Evolutionary conservation across 1,140 invertebrate species (phyloP), one percentile per base, ranked within the genome.

Genomic region (Hypothenemus hampei): DNA sequence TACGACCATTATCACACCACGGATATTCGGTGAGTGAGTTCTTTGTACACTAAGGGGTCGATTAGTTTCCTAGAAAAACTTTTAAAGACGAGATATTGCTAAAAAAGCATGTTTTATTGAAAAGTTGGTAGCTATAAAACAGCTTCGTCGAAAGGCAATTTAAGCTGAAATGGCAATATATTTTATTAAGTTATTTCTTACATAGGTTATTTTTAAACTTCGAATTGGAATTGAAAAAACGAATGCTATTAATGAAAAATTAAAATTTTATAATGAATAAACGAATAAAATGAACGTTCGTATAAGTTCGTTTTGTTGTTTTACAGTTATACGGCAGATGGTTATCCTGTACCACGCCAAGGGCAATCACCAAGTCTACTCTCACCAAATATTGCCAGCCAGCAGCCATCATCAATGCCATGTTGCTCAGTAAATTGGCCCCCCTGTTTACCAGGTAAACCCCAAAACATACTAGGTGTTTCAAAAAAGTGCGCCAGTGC

Each of bases 401-500:
- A 21, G 13, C 31, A 33, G 46, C 55, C 45, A 11, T 18, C 49
- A 11, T 49, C 41, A 1, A 23, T 58, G 11, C 61, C 64, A 10
- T 65, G 60, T 24, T 67, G 66, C 39, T 60, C 62, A 10, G 48
- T 63, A 3, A 72, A 75, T 50, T 77, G 75, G 75, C 75, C 74
- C 20, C 69, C 69, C 22, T 76, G 74, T 51, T 59, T 76, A 57
- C 74, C 75, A 4, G 48, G 23, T 10, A 61, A 40, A 16, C 39
- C 41, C 3, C 56, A 50, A 40, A 36, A 31, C 4, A 39, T 56
- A 39, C 58, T 67, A 45, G 44, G 56, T 39, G 58, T 51, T 45
- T 70, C 62, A 20, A 72, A 71, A 60, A 68, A 76, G 53, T 78
- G 78, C 63, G 78, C 79, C 0, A 75, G 78, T 60, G 78, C 78